Conservation (phyloP, 1,140 invertebrate genomes). For the Pseudomyrmex cubaensis region DNA sequence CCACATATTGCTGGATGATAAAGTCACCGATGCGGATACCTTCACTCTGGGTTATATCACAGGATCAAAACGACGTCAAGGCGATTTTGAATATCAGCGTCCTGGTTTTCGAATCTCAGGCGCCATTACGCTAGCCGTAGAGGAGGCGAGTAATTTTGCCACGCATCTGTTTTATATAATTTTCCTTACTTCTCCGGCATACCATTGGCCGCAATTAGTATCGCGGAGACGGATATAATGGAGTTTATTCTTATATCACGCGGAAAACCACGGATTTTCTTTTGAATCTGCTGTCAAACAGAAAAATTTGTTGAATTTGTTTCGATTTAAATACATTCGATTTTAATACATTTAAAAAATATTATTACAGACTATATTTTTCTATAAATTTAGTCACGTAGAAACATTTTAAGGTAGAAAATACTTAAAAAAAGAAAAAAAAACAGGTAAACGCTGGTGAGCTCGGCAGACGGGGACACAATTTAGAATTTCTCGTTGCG, state of each 20-base stretch:
- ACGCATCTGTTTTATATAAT: too few species aligned
- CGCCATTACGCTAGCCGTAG: slow-evolving; percentile 93
- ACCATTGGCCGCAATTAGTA: slow-evolving; percentile 41
- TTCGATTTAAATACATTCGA: too few species aligned
- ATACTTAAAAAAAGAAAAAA: neutral
- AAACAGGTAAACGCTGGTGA: slow-evolving; percentile 86
- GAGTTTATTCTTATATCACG: slow-evolving; percentile 2
- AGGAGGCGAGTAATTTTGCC: slow-evolving; percentile 84
- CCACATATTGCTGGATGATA: slow-evolving; percentile 69
- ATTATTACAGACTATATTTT: neutral
- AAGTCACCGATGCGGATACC: slow-evolving; percentile 72
- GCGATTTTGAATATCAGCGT: slow-evolving; percentile 91
- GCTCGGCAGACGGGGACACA: slow-evolving; percentile 88
- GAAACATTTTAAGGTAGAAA: neutral
- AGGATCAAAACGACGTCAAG: slow-evolving; percentile 89
- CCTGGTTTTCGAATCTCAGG: slow-evolving; percentile 92
- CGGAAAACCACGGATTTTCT: neutral
- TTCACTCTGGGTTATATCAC: slow-evolving; percentile 92
- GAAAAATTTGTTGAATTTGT: neutral
- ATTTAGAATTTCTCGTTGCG: slow-evolving; percentile 92
- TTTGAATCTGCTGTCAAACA: neutral
- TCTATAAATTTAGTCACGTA: neutral
- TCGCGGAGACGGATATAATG: slow-evolving; percentile 55
- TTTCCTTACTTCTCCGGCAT: neutral
- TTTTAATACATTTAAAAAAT: too few species aligned